Evolutionary conservation across 23 tunicate species (phyloP).

Genomic region (Botrylloides violaceus): DNA sequence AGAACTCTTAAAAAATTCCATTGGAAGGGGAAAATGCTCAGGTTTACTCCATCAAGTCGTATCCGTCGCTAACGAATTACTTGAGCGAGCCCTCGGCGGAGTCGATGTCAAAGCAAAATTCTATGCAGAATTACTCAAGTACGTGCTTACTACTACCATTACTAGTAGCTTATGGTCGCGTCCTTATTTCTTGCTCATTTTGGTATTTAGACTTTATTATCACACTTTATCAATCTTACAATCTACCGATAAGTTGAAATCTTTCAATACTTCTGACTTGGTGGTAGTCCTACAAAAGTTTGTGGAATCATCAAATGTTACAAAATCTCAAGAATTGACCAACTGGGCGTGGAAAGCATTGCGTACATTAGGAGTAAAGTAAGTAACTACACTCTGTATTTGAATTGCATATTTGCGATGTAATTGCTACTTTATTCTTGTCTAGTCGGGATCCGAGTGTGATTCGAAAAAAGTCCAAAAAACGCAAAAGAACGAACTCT

Average conservation of each 20-base stretch:
- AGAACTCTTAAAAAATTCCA: constrained; percentile 2
- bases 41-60: constrained; percentile 5
- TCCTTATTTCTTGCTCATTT: neutral
- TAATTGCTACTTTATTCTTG: too few species aligned
- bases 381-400: neutral
- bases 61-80: neutral
- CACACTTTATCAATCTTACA: neutral
- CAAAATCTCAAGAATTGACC: constrained; percentile 35
- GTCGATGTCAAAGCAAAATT: constrained; percentile 28
- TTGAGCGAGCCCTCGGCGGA: constrained; percentile 1
- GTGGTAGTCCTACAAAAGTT: constrained; percentile 15
- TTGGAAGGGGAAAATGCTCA: neutral
- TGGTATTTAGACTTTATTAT: constrained; percentile 12
- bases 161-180: neutral
- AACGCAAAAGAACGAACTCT: too few species aligned
- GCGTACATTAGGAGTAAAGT: constrained; percentile 22
- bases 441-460: too few species aligned
- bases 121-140: constrained; percentile 32
- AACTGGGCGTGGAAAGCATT: constrained; percentile 39
- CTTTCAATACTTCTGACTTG: constrained; percentile 5
- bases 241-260: constrained; percentile 12
- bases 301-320: constrained; percentile 24
- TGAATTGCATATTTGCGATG: too few species aligned
- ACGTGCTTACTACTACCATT: neutral
- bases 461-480: too few species aligned